Evolutionary conservation across 1,140 invertebrate genomes (phyloP).

Genomic region (Heliconius hewitsoni): DNA sequence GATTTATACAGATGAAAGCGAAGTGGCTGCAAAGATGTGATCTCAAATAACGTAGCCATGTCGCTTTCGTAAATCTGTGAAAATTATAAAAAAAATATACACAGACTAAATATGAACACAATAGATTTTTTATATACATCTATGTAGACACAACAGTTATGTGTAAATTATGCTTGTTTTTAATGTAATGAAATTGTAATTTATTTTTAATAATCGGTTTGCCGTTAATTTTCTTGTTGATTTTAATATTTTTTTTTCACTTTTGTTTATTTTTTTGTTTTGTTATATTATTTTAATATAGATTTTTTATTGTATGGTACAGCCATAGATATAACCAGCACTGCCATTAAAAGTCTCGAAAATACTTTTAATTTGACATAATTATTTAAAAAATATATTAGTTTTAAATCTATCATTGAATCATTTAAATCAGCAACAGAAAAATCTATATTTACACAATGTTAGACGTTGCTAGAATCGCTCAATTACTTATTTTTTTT

Average conservation of each 20-base stretch:
- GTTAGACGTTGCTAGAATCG: conserved; percentile 41
- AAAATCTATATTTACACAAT: conserved; percentile 18
- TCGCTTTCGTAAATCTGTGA: conserved; percentile 28
- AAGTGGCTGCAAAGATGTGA: conserved; percentile 61
- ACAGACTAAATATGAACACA: conserved; percentile 12
- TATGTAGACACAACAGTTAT: not conserved
- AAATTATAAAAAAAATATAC: conserved; percentile 12
- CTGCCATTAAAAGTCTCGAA: conserved; percentile 46
- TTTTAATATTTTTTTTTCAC: not conserved
- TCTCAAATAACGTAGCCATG: conserved; percentile 59
- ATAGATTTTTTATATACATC: not conserved
- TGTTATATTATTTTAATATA: not conserved
- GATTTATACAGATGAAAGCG: conserved; percentile 40
- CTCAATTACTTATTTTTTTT: conserved; percentile 24
- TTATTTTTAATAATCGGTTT: conserved; percentile 15
- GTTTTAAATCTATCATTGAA: conserved; percentile 6
- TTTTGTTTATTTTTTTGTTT: conserved; percentile 7
- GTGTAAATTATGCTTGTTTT: conserved; percentile 7
- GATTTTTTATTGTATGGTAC: not conserved
- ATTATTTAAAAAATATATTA: conserved; percentile 23
- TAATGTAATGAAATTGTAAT: conserved; percentile 25
- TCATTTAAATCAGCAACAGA: conserved; percentile 14
- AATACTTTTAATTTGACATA: conserved; percentile 34
- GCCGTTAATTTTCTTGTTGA: conserved; percentile 1
- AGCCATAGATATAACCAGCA: conserved; percentile 35